A percentile compares a stretch with the other conserved stretches of the same genome.
Conservation (phyloP, 1,140 invertebrate species). For the Leptinotarsa defecta region DNA sequence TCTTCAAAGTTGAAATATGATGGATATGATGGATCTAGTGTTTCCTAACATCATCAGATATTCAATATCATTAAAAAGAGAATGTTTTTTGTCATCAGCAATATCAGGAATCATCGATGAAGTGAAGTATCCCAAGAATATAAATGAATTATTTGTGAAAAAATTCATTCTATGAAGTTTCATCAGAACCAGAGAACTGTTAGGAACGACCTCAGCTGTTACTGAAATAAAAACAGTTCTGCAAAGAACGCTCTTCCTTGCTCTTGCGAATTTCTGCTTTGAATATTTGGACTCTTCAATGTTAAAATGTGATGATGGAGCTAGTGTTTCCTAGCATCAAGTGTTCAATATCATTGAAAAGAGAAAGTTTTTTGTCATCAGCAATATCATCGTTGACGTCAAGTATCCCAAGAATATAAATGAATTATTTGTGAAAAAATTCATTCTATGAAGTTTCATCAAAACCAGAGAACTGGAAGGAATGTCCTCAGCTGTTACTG, state of each 20-base stretch:
- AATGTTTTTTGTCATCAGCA: neutral
- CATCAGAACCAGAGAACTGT: neutral
- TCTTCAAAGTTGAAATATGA: too few relatives aligned
- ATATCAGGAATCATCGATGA: neutral
- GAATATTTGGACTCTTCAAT: slow-evolving; percentile 31
- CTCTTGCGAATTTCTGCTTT: slow-evolving; percentile 41
- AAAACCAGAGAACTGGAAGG: neutral
- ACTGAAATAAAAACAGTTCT: neutral
- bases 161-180: neutral
- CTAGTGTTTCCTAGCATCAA: neutral
- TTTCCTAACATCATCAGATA: too few relatives aligned
- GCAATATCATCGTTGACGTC: neutral
- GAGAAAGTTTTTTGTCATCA: neutral
- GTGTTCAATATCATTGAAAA: neutral
- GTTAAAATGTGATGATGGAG: too few relatives aligned
- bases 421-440: neutral
- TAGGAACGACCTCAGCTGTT: neutral
- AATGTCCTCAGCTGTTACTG: neutral
- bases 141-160: neutral
- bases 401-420: neutral
- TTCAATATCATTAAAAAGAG: too few relatives aligned
- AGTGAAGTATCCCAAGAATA: neutral
- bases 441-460: neutral
- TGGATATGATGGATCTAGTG: too few relatives aligned
- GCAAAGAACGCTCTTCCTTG: slow-evolving; percentile 38